These are phyloP conservation scores for Perca flavescens DNA, from an alignment of 2,113 vertebrate genomes.

Conservation along the genomic window DNA sequence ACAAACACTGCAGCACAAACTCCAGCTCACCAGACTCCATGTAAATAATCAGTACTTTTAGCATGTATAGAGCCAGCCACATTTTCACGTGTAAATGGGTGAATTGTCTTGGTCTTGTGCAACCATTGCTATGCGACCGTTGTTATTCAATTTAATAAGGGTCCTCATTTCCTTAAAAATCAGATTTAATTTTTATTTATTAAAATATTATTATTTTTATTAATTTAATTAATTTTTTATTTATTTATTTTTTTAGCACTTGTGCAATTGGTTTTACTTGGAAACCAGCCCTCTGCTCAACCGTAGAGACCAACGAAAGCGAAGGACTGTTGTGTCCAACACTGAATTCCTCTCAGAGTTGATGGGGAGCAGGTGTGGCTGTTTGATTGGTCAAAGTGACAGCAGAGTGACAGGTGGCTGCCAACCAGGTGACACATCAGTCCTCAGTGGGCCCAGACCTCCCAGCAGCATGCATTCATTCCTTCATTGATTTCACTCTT, in stretches of 20 bases:
- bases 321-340: not conserved
- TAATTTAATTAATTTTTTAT: too few relatives aligned
- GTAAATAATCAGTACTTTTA: too few relatives aligned
- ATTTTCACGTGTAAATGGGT: too few relatives aligned
- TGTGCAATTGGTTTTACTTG: not conserved
- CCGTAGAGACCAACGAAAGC: not conserved
- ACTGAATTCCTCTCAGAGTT: not conserved
- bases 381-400: constrained; percentile 31
- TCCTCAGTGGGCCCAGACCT: constrained; percentile 21
- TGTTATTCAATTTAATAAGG: too few relatives aligned
- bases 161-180: too few relatives aligned
- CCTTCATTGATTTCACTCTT: not conserved
- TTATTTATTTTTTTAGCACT: not conserved
- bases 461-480: constrained; percentile 15
- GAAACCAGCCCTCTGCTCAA: not conserved
- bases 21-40: too few relatives aligned
- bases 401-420: constrained; percentile 42
- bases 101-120: not conserved
- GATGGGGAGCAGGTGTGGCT: not conserved
- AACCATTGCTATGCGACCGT: not conserved
- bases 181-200: too few relatives aligned
- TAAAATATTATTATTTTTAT: too few relatives aligned
- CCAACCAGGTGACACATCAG: constrained; percentile 25
- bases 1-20: not conserved
- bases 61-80: too few relatives aligned